Base-by-base conservation (phyloP, 2,113 vertebrate species). In the Notothenia coriiceps region DNA sequence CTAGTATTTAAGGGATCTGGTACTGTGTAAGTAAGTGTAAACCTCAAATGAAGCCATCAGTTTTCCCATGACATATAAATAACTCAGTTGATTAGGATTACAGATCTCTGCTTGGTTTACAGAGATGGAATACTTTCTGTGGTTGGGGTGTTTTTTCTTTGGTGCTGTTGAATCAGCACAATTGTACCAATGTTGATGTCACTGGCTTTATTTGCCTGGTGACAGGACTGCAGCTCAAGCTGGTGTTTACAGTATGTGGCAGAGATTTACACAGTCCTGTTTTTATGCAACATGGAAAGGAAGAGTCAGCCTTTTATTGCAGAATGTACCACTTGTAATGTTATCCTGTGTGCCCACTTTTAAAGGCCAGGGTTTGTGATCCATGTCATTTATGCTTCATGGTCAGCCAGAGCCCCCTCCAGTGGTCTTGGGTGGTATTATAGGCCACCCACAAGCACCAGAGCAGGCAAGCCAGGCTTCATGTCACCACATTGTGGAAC, bases 111-210 rank as follows among this genome's bases (percentile, higher is more conserved):
- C 57, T 29, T 80, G 61, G 54, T 44, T 20, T 6, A 29, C 35
- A 74, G 54, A 78, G 22, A 78, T 4, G 51, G 70, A 76, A 79
- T 46, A 63, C 70, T 62, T 63, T 62, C 9, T 70, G 25, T 18
- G 10, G 52, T 59, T 56, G 61, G 70, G 22, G 50, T 43, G 46
- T 40, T 49, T 64, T 71, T 47, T 49, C 10, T 67, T 68, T 70
- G 51, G 35, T 18, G 18, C 59, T 51, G 50, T 7, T 46, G 67
- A 66, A 59, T 62, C 47, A 56, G 40, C 46, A 15, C 7, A 10
- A 64, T 59, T 8, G 9, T 20, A 52, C 57, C 57, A 73, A 69
- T 40, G 17, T 44, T 60, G 54, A 10, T 60, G 49, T 60, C 63
- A 51, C 46, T 25, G 52, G 12, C 33, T 66, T 64, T 6, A 8